Evolutionary conservation across 2,113 vertebrate species (phyloP), one percentile per base, ranked within the genome.

Genomic region (Morone saxatilis): DNA sequence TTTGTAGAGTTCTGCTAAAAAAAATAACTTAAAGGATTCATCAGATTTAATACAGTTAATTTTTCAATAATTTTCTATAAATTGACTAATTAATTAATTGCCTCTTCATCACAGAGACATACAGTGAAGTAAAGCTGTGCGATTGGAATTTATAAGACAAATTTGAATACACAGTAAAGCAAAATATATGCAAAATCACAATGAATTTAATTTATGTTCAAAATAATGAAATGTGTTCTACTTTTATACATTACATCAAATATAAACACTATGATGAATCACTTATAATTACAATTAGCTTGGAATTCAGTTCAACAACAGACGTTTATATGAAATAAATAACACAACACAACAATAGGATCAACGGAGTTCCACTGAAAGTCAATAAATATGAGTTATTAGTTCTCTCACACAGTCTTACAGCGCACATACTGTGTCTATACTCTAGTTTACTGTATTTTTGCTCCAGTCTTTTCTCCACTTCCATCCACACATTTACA

Each of bases 401-500:
- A 22, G 20, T 31, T 31, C 14, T 54, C 25, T 51, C 16, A 51
- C 48, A 6, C 20, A 43, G 20, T 41, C 19, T 4, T 45, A n/a
- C 53, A 71, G 53, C 2, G 7, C 45, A 62, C 19, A 51, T 16
- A 0, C 19, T 6, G 41, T 45, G 41, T 45, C 54, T n/a, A 2
- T 7, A 25, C 17, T 72, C 22, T 20, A 9, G 43, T 20, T 53
- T 65, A 51, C 60, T 4, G 31, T 68, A 3, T 4, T 7, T 3
- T 3, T 48, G 59, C 75, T 48, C 7, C 13, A 5, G 45, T 71
- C 25, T 65, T 75, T 38, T 59, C 50, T 57, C 43, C 17, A 9
- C 57, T 66, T 56, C 59, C 31, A 22, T 40, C 81, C 14, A 69
- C 76, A 76, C 43, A n/a, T 67, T 83, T 3, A 43, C 61, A 63